Evolutionary conservation across 1,140 invertebrate genomes (phyloP).

Genomic region (Paraescarpia echinospica): DNA sequence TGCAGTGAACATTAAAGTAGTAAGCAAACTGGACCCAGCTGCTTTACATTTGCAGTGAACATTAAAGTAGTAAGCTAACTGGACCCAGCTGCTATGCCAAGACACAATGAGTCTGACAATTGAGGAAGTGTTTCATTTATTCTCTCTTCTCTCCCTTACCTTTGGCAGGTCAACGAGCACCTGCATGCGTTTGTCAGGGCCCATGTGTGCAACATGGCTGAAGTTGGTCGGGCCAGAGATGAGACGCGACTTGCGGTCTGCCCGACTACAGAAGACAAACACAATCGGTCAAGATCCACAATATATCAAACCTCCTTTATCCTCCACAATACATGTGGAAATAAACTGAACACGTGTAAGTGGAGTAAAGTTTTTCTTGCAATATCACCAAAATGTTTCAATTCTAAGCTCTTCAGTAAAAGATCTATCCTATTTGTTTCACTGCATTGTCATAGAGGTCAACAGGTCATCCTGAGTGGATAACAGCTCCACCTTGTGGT

Average conservation of each 20-base stretch:
- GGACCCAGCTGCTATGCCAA: no score
- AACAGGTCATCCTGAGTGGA: neutral
- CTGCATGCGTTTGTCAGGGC: conserved; percentile 83
- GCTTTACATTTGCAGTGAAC: no score
- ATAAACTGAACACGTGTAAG: neutral
- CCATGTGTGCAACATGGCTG: conserved; percentile 98
- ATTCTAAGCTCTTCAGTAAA: neutral
- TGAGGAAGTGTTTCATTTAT: neutral
- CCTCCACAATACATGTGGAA: neutral
- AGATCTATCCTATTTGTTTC: neutral
- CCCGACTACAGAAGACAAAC: conserved; percentile 39
- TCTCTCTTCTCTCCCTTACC: neutral
- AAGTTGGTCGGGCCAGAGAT: conserved; percentile 98
- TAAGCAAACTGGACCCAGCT: no score
- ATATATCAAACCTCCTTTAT: neutral
- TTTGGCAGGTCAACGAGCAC: conserved; percentile 83
- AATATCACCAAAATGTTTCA: neutral
- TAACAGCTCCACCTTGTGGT: neutral
- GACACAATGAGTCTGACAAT: neutral
- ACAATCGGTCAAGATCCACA: neutral
- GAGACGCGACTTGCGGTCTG: conserved; percentile 86
- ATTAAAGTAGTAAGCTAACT: no score
- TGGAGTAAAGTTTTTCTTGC: neutral
- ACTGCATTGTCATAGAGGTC: neutral
- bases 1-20: no score